phyloP scores from a whole-genome alignment of 2,888 invertebrate genomes.

The Mechanitis messenoides region DNA sequence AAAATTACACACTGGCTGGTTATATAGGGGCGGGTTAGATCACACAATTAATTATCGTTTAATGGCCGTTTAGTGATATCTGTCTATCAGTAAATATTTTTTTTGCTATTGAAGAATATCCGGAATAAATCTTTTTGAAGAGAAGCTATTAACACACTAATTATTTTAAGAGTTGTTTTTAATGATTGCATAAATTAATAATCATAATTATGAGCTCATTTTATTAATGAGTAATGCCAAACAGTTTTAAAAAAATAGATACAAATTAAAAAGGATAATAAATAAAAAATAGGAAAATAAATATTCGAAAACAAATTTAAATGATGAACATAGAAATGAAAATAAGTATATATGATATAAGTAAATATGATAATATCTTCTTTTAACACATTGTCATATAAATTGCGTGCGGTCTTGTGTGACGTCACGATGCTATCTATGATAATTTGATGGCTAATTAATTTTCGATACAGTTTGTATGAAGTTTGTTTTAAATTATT shows the following conservation, averaged over 20 bases:
- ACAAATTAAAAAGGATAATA: too few relatives aligned
- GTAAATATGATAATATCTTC: constrained; percentile 66
- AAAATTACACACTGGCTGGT: constrained; percentile 32
- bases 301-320: too few relatives aligned
- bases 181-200: too few relatives aligned
- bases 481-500: not conserved
- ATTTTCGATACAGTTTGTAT: not conserved
- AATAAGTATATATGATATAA: constrained; percentile 22
- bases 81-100: constrained; percentile 22
- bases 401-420: constrained; percentile 54
- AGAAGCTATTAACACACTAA: too few relatives aligned
- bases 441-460: constrained; percentile 9
- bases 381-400: constrained; percentile 66
- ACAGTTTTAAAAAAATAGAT: too few relatives aligned
- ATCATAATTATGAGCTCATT: too few relatives aligned
- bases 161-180: too few relatives aligned
- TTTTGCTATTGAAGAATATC: too few relatives aligned
- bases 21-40: constrained; percentile 65
- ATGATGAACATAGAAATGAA: too few relatives aligned
- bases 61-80: constrained; percentile 54
- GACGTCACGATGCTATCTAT: constrained; percentile 34
- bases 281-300: too few relatives aligned
- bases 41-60: constrained; percentile 41
- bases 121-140: too few relatives aligned
- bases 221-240: too few relatives aligned